Evolutionary conservation across 2,113 vertebrate species (phyloP).

Genomic region (Thamnophis sirtalis): DNA sequence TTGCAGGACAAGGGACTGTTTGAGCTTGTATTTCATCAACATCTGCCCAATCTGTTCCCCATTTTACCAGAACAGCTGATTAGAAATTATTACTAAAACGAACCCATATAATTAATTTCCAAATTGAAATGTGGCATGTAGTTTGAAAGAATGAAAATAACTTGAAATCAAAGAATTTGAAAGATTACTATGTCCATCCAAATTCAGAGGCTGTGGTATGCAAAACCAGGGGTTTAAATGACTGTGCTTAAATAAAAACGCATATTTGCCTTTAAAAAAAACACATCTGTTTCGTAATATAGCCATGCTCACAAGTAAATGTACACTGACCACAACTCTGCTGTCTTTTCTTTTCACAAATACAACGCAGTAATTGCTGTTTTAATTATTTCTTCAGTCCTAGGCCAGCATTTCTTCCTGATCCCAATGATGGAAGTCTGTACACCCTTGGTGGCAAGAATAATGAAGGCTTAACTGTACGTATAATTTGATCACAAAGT

Average conservation of each 20-base stretch:
- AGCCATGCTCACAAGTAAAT: not conserved
- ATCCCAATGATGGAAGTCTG: conserved; percentile 94
- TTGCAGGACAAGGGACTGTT: not conserved
- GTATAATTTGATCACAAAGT: conserved; percentile 40
- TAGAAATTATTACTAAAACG: not conserved
- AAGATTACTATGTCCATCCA: not conserved
- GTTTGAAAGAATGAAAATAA: not conserved
- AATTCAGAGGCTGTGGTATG: not conserved
- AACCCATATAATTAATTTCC: not conserved
- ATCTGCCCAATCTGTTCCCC: not conserved
- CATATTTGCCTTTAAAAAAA: not conserved
- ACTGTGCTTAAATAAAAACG: conserved; percentile 7
- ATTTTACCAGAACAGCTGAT: not conserved
- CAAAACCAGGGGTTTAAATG: not conserved
- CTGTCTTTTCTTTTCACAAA: conserved; percentile 9
- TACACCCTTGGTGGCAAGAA: conserved; percentile 94
- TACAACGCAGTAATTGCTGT: not conserved
- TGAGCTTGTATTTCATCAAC: not conserved
- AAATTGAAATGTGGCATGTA: not conserved
- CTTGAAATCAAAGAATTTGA: not conserved
- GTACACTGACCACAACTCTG: not conserved
- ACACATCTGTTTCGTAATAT: not conserved
- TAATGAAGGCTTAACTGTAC: conserved; percentile 91
- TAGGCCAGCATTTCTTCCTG: conserved; percentile 94
- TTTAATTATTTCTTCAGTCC: conserved; percentile 46